Percentiles rank a stretch among this genome's conserved stretches.
phyloP scores from a whole-genome alignment of 2,888 invertebrate genomes.

The Ornithoptera alexandrae region DNA sequence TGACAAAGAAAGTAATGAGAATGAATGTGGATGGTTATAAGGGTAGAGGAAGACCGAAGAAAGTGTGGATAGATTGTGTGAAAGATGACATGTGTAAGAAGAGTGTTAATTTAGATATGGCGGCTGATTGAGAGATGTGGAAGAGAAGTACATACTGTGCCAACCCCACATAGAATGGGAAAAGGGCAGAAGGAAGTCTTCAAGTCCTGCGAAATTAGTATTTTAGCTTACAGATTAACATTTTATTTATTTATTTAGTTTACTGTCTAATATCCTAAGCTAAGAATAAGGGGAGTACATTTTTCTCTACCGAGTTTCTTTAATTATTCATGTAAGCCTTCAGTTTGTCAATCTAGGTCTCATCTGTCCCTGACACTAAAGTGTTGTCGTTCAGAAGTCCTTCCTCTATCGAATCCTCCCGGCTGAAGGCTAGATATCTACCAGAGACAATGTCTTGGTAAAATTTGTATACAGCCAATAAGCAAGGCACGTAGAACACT shows the following conservation, averaged over 20 bases:
- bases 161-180: too few species aligned
- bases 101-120: too few species aligned
- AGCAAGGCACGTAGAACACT: constrained; percentile 16
- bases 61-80: too few species aligned
- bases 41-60: too few species aligned
- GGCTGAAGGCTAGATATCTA: background rate
- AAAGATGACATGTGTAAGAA: too few species aligned
- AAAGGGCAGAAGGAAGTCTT: too few species aligned
- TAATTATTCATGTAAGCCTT: background rate
- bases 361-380: background rate
- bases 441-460: constrained; percentile 24
- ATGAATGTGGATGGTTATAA: too few species aligned
- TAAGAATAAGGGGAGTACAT: background rate
- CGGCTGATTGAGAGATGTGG: too few species aligned
- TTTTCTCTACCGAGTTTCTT: background rate
- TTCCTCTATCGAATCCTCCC: constrained; percentile 1
- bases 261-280: background rate
- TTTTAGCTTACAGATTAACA: background rate
- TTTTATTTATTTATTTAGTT: background rate
- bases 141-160: too few species aligned
- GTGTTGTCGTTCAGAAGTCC: constrained; percentile 4
- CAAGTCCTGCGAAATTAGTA: too few species aligned
- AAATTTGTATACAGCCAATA: constrained; percentile 12
- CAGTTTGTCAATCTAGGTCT: background rate
- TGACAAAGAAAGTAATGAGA: too few species aligned